A percentile compares a stretch with the other conserved stretches of the same genome.
phyloP scores from a whole-genome alignment of 1,140 invertebrate species.

The Drosophila sproati region DNA sequence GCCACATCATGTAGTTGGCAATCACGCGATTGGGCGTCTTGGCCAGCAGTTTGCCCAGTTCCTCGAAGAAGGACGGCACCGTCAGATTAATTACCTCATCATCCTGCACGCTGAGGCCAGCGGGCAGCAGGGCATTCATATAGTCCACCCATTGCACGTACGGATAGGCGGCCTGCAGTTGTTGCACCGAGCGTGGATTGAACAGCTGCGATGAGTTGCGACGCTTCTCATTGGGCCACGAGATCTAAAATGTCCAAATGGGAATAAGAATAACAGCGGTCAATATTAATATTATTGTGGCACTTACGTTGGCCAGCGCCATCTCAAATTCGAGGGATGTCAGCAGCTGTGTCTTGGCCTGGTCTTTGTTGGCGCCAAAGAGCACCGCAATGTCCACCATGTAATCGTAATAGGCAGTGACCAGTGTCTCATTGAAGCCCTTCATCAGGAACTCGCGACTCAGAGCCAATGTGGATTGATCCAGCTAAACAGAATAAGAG shows the following conservation, averaged over 20 bases:
- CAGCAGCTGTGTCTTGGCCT: slow-evolving; percentile 90
- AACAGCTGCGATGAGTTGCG: slow-evolving; percentile 96
- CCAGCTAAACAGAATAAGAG: slow-evolving; percentile 87
- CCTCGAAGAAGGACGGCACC: slow-evolving; percentile 90
- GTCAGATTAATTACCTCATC: slow-evolving; percentile 93
- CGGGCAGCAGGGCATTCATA: slow-evolving; percentile 90
- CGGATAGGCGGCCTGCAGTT: slow-evolving; percentile 90
- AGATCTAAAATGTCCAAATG: slow-evolving; percentile 87
- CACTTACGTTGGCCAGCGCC: slow-evolving; percentile 93
- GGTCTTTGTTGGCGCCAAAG: slow-evolving; percentile 91
- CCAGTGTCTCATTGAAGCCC: slow-evolving; percentile 91
- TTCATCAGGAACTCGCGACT: slow-evolving; percentile 95
- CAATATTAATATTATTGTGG: neutral
- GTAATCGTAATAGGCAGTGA: slow-evolving; percentile 92
- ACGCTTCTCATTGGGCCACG: slow-evolving; percentile 94
- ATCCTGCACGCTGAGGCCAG: slow-evolving; percentile 86
- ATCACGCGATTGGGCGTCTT: slow-evolving; percentile 85
- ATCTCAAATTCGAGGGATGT: slow-evolving; percentile 97
- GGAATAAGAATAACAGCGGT: neutral
- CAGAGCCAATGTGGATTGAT: slow-evolving; percentile 95
- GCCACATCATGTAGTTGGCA: slow-evolving; percentile 94
- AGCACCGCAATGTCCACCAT: slow-evolving; percentile 95
- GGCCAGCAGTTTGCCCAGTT: slow-evolving; percentile 87
- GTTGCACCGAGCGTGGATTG: slow-evolving; percentile 93
- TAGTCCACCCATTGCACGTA: slow-evolving; percentile 87